phyloP scores from a whole-genome alignment of 2,888 invertebrate genomes.

The Acronicta psi region DNA sequence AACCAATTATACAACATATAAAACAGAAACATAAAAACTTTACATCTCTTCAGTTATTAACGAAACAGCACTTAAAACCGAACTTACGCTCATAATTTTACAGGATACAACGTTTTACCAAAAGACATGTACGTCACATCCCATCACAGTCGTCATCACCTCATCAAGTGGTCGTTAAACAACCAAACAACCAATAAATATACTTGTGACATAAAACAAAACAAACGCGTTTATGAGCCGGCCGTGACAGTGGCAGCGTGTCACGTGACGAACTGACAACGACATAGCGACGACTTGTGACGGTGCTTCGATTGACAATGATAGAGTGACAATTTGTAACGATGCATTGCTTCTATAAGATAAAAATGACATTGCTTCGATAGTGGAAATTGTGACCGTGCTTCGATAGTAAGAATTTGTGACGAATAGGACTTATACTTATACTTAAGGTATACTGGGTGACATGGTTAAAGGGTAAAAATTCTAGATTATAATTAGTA shows the following conservation, averaged over 20 bases:
- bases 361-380: background rate
- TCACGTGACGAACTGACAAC: conserved; percentile 22
- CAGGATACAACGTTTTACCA: conserved; percentile 23
- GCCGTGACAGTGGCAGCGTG: conserved; percentile 32
- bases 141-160: conserved; percentile 41
- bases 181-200: conserved; percentile 60
- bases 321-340: conserved; percentile 35
- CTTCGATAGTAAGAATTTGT: background rate
- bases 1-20: no score
- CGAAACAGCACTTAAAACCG: conserved; percentile 8
- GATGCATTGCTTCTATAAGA: background rate
- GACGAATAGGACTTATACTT: no score
- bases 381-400: background rate
- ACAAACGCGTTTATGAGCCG: conserved; percentile 45
- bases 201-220: conserved; percentile 58
- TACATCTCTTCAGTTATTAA: background rate
- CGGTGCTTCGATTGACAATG: conserved; percentile 1
- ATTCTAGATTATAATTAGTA: no score
- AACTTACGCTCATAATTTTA: conserved; percentile 18
- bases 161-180: conserved; percentile 63
- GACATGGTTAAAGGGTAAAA: no score
- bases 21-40: background rate
- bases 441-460: no score
- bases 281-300: conserved; percentile 4
- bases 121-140: conserved; percentile 12